phyloP scores from a whole-genome alignment of 2,113 vertebrate genomes.

The Perognathus longimembris region DNA sequence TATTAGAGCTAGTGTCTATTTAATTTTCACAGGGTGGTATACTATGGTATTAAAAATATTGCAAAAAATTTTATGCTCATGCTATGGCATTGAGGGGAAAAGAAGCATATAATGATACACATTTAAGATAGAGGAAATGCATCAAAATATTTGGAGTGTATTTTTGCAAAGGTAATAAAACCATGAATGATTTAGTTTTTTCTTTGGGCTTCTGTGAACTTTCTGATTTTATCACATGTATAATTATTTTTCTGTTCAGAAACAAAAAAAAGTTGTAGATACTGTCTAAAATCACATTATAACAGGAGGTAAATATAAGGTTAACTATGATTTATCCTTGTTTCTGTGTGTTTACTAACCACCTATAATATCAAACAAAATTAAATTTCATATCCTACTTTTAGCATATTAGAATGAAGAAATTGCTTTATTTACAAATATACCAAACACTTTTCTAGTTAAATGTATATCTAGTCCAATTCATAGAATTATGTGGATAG shows the following conservation, averaged over 20 bases:
- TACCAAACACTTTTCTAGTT: not conserved
- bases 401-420: not conserved
- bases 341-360: conserved; percentile 31
- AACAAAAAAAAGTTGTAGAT: not conserved
- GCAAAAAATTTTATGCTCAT: not conserved
- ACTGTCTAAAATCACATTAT: conserved; percentile 40
- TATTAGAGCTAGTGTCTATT: not conserved
- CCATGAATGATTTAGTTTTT: conserved; percentile 26
- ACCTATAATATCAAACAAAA: conserved; percentile 14
- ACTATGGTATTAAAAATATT: not conserved
- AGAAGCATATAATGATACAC: not conserved
- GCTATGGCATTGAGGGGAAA: not conserved
- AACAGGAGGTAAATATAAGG: not conserved
- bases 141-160: conserved; percentile 19
- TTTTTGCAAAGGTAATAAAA: not conserved
- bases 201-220: conserved; percentile 32
- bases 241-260: conserved; percentile 24
- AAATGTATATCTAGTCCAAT: conserved; percentile 11
- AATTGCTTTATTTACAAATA: conserved; percentile 32
- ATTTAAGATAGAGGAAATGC: conserved; percentile 22
- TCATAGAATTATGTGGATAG: not conserved
- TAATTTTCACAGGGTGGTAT: not conserved
- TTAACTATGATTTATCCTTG: not conserved
- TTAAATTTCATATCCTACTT: not conserved
- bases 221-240: conserved; percentile 15